phyloP scores from a whole-genome alignment of 2,113 vertebrate genomes.

The Ellobius talpinus region DNA sequence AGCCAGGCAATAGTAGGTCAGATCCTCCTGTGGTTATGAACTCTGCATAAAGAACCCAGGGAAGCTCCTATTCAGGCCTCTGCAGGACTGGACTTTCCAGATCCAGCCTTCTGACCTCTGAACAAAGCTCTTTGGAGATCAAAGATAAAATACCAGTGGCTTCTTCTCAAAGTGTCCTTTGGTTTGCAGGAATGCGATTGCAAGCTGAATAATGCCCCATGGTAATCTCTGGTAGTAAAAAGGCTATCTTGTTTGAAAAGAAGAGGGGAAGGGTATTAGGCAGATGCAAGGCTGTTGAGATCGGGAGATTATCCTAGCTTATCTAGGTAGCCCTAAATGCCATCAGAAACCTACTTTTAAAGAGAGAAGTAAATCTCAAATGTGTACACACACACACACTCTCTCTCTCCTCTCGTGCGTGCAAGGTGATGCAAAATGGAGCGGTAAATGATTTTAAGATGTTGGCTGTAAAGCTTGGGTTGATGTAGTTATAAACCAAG shows the following conservation, averaged over 20 bases:
- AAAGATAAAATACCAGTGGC: background rate
- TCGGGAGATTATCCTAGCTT: background rate
- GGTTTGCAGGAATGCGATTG: background rate
- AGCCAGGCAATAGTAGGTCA: background rate
- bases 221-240: background rate
- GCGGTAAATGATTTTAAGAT: background rate
- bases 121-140: background rate
- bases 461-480: background rate
- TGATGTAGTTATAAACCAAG: background rate
- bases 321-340: background rate
- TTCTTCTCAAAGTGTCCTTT: background rate
- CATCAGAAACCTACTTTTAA: background rate
- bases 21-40: background rate
- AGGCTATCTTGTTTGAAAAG: background rate
- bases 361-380: background rate
- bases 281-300: background rate
- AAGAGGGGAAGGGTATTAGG: background rate
- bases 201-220: background rate
- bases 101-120: background rate
- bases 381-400: background rate
- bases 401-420: background rate
- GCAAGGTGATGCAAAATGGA: background rate
- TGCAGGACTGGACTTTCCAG: background rate
- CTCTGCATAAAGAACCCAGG: background rate
- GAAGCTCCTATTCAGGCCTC: background rate